phyloP scores from a whole-genome alignment of 2,113 vertebrate species.

The Nothobranchius kuhntae region DNA sequence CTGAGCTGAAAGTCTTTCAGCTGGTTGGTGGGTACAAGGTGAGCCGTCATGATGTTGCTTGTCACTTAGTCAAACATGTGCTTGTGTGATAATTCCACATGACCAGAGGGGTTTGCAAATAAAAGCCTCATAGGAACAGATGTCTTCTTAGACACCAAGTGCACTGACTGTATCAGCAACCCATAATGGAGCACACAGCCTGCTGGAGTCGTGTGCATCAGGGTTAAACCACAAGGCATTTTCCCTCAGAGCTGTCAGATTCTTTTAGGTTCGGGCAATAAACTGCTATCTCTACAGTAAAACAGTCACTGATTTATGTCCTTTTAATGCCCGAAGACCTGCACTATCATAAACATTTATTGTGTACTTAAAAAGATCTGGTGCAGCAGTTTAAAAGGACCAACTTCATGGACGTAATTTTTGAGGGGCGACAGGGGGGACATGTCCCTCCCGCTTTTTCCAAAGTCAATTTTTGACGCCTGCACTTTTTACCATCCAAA shows the following conservation, averaged over 20 bases:
- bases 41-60: not conserved
- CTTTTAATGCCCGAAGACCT: no score
- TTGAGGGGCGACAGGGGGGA: no score
- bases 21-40: conserved; percentile 1
- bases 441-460: no score
- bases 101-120: not conserved
- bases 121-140: not conserved
- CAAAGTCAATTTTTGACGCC: no score
- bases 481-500: no score
- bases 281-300: not conserved
- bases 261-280: not conserved
- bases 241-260: not conserved
- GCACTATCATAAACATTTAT: not conserved
- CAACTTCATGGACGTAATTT: no score
- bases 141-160: not conserved
- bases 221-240: not conserved
- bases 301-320: no score
- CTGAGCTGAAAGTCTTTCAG: not conserved
- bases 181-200: not conserved
- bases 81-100: conserved; percentile 3
- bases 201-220: not conserved
- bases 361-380: no score
- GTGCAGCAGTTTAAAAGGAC: no score
- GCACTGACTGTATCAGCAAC: not conserved
- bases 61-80: conserved; percentile 9